phyloP scores from a whole-genome alignment of 2,113 vertebrate species.

The Leucoraja erinaceus region DNA sequence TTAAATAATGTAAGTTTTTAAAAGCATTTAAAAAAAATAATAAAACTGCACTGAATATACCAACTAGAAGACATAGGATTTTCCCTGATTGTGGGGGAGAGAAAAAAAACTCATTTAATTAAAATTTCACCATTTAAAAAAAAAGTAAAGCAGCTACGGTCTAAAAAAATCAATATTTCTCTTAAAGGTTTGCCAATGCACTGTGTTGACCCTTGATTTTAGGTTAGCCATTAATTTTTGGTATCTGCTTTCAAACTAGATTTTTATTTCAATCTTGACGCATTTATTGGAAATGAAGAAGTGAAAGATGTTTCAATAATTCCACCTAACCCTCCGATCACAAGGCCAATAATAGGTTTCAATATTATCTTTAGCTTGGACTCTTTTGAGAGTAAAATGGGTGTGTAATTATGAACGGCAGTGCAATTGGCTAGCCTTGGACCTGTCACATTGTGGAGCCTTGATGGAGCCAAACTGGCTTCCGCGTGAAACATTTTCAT shows the following conservation, averaged over 20 bases:
- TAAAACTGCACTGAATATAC: constrained; percentile 62
- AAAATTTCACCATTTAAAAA: background rate
- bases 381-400: background rate
- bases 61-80: constrained; percentile 51
- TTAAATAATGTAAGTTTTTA: constrained; percentile 51
- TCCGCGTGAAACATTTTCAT: background rate
- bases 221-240: constrained; percentile 35
- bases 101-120: constrained; percentile 33
- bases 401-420: background rate
- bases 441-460: constrained; percentile 20
- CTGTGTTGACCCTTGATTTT: constrained; percentile 35
- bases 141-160: background rate
- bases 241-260: constrained; percentile 28
- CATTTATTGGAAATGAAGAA: constrained; percentile 32
- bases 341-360: constrained; percentile 2
- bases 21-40: constrained; percentile 36
- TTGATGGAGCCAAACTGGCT: background rate
- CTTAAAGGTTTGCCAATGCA: constrained; percentile 36
- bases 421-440: background rate
- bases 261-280: constrained; percentile 29
- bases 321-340: constrained; percentile 21
- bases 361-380: constrained; percentile 19
- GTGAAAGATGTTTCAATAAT: constrained; percentile 28
- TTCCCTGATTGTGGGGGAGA: constrained; percentile 3
- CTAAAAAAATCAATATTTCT: constrained; percentile 33